A percentile compares a stretch with the other conserved stretches of the same genome.
These are phyloP conservation scores for Ambastaia sidthimunki DNA, from an alignment of 2,797 vertebrate genomes.

Conservation along the genomic window DNA sequence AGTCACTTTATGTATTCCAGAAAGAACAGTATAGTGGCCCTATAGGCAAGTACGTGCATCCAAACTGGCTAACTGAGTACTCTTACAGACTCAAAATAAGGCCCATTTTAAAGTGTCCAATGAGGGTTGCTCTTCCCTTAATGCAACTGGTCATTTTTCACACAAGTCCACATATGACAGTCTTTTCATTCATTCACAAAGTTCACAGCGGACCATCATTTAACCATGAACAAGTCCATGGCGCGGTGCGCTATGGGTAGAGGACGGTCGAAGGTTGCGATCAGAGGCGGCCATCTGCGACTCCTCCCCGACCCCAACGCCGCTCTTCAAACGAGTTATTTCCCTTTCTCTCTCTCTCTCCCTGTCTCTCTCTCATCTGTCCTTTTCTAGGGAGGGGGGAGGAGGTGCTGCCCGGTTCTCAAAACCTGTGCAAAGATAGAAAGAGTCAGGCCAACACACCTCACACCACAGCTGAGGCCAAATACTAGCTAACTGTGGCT, in stretches of 20 bases:
- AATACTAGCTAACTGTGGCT: slow-evolving; percentile 57
- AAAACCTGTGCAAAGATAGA: slow-evolving; percentile 87
- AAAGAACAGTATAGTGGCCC: neutral
- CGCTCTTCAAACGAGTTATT: slow-evolving; percentile 75
- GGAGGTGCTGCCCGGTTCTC: slow-evolving; percentile 77
- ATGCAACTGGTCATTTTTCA: slow-evolving; percentile 26
- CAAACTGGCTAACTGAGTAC: slow-evolving; percentile 52
- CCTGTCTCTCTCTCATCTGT: slow-evolving; percentile 71
- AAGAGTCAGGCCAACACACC: slow-evolving; percentile 84
- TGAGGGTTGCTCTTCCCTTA: slow-evolving; percentile 25
- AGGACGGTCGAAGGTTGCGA: slow-evolving; percentile 61
- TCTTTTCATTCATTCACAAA: slow-evolving; percentile 49
- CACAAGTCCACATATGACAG: slow-evolving; percentile 44
- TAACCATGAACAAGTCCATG: slow-evolving; percentile 57
- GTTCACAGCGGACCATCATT: slow-evolving; percentile 55
- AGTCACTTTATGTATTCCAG: slow-evolving; percentile 32
- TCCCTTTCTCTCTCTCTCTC: slow-evolving; percentile 73
- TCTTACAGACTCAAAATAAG: slow-evolving; percentile 18
- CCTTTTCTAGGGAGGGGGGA: slow-evolving; percentile 67
- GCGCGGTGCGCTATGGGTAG: slow-evolving; percentile 69
- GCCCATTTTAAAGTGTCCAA: slow-evolving; percentile 45
- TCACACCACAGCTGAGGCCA: slow-evolving; percentile 65
- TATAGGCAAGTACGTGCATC: neutral
- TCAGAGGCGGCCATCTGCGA: slow-evolving; percentile 56
- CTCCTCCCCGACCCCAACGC: slow-evolving; percentile 66